These are phyloP conservation scores for Aphidius ervi DNA, from an alignment of 1,140 invertebrate genomes.

Conservation along the genomic window DNA sequence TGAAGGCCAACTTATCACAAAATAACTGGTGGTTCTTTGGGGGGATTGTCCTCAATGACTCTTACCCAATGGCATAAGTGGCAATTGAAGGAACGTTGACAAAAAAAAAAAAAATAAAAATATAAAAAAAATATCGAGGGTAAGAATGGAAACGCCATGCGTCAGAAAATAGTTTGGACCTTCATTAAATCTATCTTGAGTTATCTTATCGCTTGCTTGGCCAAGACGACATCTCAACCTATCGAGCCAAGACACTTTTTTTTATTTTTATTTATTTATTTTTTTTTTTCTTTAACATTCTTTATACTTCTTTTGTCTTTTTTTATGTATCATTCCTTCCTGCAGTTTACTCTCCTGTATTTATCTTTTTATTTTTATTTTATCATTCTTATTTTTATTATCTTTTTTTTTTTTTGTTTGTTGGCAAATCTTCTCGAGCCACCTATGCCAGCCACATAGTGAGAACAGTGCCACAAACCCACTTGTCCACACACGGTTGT, in stretches of 20 bases:
- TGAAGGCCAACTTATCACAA: neutral
- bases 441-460: no score
- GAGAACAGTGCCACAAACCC: conserved; percentile 1
- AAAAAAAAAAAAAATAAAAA: conserved; percentile 5
- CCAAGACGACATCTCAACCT: neutral
- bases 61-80: conserved; percentile 5
- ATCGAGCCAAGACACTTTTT: conserved; percentile 9
- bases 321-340: neutral
- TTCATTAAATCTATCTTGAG: conserved; percentile 21
- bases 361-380: neutral
- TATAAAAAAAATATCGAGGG: neutral
- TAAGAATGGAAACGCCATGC: no score
- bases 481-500: conserved; percentile 9
- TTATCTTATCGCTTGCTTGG: conserved; percentile 4
- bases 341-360: neutral
- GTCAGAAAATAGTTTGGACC: conserved; percentile 5
- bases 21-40: neutral
- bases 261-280: conserved; percentile 4
- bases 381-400: neutral
- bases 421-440: neutral
- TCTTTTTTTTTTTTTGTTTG: neutral
- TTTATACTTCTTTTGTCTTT: conserved; percentile 4
- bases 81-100: conserved; percentile 10
- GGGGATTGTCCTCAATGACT: neutral
- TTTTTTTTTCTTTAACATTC: conserved; percentile 17